phyloP scores from a whole-genome alignment of 2,113 vertebrate species.

The Psittacus erithacus region DNA sequence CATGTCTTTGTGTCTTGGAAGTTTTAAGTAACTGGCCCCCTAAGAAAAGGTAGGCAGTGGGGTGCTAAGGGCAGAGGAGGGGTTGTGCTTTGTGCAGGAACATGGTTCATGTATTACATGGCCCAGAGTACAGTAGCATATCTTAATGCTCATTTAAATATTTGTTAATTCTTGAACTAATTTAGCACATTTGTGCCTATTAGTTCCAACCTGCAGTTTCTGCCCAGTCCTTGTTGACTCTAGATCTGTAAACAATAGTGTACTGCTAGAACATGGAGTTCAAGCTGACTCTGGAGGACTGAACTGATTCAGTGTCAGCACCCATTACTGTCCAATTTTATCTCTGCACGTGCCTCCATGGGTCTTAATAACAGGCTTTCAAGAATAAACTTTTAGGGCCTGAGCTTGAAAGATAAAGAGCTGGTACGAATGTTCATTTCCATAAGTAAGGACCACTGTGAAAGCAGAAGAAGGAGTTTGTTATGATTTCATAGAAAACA shows the following conservation, averaged over 20 bases:
- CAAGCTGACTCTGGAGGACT: not conserved
- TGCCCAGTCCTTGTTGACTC: not conserved
- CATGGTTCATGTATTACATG: not conserved
- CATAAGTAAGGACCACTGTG: not conserved
- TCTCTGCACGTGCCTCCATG: not conserved
- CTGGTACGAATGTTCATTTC: not conserved
- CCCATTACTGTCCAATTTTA: not conserved
- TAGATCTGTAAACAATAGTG: not conserved
- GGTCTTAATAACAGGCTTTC: not conserved
- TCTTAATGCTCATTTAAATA: not conserved
- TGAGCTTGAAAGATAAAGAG: not conserved
- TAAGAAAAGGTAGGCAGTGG: not conserved
- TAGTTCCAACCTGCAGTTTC: not conserved
- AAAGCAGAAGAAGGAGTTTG: not conserved
- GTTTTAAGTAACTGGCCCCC: not conserved
- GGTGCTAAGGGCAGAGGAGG: not conserved
- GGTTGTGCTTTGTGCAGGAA: not conserved
- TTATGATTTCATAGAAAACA: not conserved
- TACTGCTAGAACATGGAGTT: not conserved
- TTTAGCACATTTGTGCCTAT: not conserved
- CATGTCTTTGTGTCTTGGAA: not conserved
- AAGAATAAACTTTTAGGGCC: not conserved
- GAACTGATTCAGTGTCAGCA: not conserved
- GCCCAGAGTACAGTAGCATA: too few relatives aligned
- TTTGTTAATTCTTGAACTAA: not conserved